These are phyloP conservation scores for Rosalia funebris DNA, from an alignment of 2,888 invertebrate species.

Conservation along the genomic window DNA sequence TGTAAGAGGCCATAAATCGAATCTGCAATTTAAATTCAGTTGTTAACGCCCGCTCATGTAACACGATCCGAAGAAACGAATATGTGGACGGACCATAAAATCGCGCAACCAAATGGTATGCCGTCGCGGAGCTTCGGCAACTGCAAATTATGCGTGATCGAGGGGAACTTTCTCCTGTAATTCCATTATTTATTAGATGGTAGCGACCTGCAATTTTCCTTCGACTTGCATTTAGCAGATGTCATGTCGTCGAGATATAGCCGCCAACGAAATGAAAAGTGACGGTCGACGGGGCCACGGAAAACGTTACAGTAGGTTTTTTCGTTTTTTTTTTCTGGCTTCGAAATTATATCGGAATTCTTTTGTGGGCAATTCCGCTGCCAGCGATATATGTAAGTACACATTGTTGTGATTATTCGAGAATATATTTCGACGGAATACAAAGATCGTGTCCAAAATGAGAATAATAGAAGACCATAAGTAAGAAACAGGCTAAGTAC, in stretches of 20 bases:
- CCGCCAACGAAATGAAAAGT: constrained; percentile 17
- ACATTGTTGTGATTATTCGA: no score
- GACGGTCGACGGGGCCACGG: not conserved
- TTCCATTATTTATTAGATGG: constrained; percentile 41
- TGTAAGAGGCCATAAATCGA: constrained; percentile 3
- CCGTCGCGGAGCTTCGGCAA: constrained; percentile 9
- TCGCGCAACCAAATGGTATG: constrained; percentile 8
- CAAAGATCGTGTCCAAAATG: no score
- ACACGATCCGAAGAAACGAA: constrained; percentile 12
- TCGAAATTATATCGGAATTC: no score
- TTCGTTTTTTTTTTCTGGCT: no score
- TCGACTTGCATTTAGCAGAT: constrained; percentile 39
- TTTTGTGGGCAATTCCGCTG: no score
- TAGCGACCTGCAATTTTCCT: constrained; percentile 34
- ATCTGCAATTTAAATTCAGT: constrained; percentile 13
- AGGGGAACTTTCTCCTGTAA: constrained; percentile 38
- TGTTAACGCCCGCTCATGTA: constrained; percentile 6
- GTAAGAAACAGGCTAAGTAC: no score
- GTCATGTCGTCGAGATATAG: constrained; percentile 32
- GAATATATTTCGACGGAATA: no score
- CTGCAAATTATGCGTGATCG: constrained; percentile 29
- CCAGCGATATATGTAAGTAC: no score
- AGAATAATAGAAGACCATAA: no score
- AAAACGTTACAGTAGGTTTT: no score
- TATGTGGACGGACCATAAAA: constrained; percentile 8